Evolutionary conservation across 2,113 vertebrate genomes (phyloP).

Genomic region (Cairina moschata): DNA sequence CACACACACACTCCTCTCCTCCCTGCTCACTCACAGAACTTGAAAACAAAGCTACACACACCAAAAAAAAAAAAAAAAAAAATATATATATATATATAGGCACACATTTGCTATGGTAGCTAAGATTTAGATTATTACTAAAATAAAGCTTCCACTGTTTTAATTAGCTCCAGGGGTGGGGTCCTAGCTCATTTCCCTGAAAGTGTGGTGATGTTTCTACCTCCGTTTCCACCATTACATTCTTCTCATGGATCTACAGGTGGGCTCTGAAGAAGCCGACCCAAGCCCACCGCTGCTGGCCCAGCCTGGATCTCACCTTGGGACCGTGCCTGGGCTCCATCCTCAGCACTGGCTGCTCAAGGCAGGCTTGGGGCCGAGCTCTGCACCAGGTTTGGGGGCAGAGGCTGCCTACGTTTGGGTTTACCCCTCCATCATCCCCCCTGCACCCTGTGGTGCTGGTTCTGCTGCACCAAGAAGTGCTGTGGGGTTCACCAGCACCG

Average conservation of each 20-base stretch:
- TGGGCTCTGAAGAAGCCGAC: background rate
- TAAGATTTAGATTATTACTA: slow-evolving; percentile 44
- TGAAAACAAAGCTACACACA: background rate
- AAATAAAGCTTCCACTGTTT: slow-evolving; percentile 31
- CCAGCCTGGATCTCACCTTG: background rate
- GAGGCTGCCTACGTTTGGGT: background rate
- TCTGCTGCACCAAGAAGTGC: background rate
- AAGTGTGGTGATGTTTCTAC: background rate
- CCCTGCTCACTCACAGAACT: background rate
- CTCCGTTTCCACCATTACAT: slow-evolving; percentile 19
- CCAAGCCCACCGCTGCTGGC: background rate
- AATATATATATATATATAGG: background rate
- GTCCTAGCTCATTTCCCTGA: slow-evolving; percentile 24
- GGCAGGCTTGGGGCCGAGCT: background rate
- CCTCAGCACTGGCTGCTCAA: background rate
- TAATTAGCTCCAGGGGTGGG: slow-evolving; percentile 37
- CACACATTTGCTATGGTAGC: background rate
- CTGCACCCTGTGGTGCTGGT: no score
- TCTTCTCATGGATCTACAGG: background rate
- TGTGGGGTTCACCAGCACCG: background rate
- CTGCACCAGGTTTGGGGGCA: background rate
- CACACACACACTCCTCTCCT: background rate
- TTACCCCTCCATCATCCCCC: background rate
- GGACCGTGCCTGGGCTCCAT: background rate
- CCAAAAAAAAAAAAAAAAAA: no score